Conservation (phyloP, 2,888 invertebrate species). For the Enchytraeus crypticus region DNA sequence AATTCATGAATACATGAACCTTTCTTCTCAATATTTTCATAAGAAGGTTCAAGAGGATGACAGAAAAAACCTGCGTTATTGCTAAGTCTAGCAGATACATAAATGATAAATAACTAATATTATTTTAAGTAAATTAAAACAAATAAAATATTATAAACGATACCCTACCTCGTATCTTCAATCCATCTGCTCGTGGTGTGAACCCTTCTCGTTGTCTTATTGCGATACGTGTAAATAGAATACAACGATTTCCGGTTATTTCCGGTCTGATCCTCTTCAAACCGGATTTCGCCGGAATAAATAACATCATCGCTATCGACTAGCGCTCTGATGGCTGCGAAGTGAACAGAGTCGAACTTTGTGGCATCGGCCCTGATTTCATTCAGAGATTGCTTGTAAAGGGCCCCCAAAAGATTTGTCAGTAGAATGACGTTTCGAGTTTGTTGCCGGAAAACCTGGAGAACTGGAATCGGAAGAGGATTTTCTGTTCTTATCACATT, state of each 20-base stretch:
- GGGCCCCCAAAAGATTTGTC: not conserved
- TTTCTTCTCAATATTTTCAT: too few species aligned
- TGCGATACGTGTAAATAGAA: not conserved
- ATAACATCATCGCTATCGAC: slow-evolving; percentile 11
- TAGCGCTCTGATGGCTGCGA: slow-evolving; percentile 12
- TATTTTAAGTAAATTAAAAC: not conserved
- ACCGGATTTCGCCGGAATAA: slow-evolving; percentile 10
- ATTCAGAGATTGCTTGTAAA: not conserved
- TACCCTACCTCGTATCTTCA: not conserved
- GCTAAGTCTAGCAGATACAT: too few species aligned
- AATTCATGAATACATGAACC: too few species aligned
- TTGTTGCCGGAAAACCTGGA: not conserved
- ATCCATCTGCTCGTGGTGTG: not conserved
- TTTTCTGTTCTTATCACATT: not conserved
- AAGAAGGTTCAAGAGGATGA: too few species aligned
- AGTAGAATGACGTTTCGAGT: not conserved
- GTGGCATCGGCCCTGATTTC: not conserved
- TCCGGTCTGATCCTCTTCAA: slow-evolving; percentile 4
- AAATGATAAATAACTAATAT: not conserved
- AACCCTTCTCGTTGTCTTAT: not conserved
- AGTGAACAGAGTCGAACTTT: slow-evolving; percentile 12
- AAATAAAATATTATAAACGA: not conserved
- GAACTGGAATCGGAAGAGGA: not conserved
- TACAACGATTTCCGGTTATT: not conserved
- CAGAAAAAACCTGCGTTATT: too few species aligned